A percentile compares a stretch with the other conserved stretches of the same genome.
These are phyloP conservation scores for Tetramorium simillimum DNA, from an alignment of 1,140 invertebrate species.

Conservation along the genomic window DNA sequence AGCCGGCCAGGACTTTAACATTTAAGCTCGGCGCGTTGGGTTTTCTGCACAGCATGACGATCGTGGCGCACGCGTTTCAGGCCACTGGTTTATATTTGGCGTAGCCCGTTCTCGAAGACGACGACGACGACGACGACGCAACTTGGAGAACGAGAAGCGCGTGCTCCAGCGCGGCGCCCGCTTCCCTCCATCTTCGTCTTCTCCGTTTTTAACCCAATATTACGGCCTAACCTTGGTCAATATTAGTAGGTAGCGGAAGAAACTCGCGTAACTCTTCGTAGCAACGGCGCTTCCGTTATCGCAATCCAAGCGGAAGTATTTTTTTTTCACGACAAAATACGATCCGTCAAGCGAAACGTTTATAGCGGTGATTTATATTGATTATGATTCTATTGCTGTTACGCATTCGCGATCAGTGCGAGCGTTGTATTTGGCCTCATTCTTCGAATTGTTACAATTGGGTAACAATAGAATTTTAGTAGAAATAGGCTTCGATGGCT, in stretches of 20 bases:
- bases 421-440: neutral
- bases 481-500: neutral
- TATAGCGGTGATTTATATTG: neutral
- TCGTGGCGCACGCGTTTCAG: constrained; percentile 64
- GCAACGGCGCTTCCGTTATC: neutral
- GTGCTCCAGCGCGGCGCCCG: neutral
- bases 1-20: constrained; percentile 59
- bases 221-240: constrained; percentile 59
- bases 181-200: neutral
- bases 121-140: constrained; percentile 34
- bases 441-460: neutral
- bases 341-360: neutral
- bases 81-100: constrained; percentile 72
- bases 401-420: neutral
- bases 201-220: constrained; percentile 18
- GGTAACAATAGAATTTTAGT: neutral
- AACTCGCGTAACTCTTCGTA: neutral
- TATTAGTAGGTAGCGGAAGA: constrained; percentile 39
- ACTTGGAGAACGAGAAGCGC: constrained; percentile 37
- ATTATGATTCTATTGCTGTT: neutral
- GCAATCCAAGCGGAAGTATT: neutral
- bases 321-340: neutral
- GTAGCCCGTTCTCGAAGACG: constrained; percentile 18
- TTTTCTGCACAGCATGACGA: constrained; percentile 18
- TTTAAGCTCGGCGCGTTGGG: constrained; percentile 55